Base-by-base conservation (phyloP, 37 sponge, comb jelly and placozoan genomes). In the Dysidea cf. avara region DNA sequence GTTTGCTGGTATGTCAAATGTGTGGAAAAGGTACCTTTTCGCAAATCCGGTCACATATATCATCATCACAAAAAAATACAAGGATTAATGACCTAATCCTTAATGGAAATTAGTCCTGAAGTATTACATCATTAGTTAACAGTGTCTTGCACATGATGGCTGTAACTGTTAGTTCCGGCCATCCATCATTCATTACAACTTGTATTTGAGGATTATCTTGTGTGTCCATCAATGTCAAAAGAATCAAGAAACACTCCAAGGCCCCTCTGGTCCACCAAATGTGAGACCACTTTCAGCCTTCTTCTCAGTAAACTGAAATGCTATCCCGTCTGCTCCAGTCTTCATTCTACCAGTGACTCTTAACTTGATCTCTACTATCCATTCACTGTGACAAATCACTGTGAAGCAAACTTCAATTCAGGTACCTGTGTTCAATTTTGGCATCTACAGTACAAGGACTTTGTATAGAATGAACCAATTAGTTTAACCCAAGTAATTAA, bases 261-360 rank as follows among this genome's bases (percentile, higher is more conserved):
- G 28, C 96, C 96, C 35, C 78, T 73, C 90, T 16, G 43, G 38
- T 43, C 69, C 77, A 20, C 96, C 96, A 76, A 83, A 92, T 32
- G 86, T 83, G 1, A 59, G 49, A 38, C 81, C 75, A 1, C 85
- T 87, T n/a, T 56, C 60, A 1, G 62, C 71, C 1, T 62, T 40
- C 18, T 63, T 24, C 26, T 68, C 76, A 5, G 88, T 93, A 55
- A 84, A 83, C 89, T 86, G 88, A 40, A 88, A 50, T 9, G 86
- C 89, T 90, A 96, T 82, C 32, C 96, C 96, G 80, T 96, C 96
- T 68, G 96, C 96, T 53, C 96, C 96, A 53, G 74, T 56, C 57
- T 76, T 77, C 24, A 76, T 72, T 60, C 89, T 50, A 1, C 96
- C 96, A 21, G 86, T 69, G 9, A 96, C 76, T 25, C 83, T 65